Conservation (phyloP, 2,113 vertebrate species). For the Xenopus laevis region DNA sequence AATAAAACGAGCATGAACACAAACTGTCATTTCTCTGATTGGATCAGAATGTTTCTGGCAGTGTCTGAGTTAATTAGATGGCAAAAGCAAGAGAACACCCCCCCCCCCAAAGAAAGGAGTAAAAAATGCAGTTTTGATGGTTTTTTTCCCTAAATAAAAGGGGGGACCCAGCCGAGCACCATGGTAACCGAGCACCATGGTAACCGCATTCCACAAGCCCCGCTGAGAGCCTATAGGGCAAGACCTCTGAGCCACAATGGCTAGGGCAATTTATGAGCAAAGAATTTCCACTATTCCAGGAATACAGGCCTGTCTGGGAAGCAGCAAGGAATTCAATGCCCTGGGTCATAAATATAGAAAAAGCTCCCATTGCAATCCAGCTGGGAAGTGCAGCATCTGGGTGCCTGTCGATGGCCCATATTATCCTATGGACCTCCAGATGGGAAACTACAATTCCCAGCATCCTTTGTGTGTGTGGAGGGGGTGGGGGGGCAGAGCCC, state of each 20-base stretch:
- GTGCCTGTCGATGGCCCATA: no score
- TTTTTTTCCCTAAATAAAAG: constrained; percentile 6
- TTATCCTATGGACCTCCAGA: no score
- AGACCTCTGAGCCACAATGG: constrained; percentile 15
- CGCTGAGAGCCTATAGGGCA: constrained; percentile 4
- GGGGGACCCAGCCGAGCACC: not conserved
- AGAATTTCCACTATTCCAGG: not conserved
- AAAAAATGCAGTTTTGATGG: no score
- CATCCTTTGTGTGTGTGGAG: no score
- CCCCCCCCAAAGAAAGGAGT: not conserved
- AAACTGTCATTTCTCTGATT: no score
- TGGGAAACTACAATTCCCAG: no score
- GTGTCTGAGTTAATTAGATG: not conserved
- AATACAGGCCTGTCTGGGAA: no score
- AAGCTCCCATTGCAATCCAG: no score
- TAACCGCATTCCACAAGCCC: constrained; percentile 32
- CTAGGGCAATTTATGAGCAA: not conserved
- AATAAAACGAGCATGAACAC: no score
- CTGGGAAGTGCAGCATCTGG: no score
- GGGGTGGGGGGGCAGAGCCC: no score
- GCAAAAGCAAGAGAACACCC: no score
- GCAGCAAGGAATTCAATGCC: not conserved
- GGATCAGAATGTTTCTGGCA: not conserved
- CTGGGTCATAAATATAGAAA: not conserved
- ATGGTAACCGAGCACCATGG: constrained; percentile 19